Evolutionary conservation across 2,113 vertebrate species (phyloP), one percentile per base, ranked within the genome.

Genomic region (Callorhinus ursinus): DNA sequence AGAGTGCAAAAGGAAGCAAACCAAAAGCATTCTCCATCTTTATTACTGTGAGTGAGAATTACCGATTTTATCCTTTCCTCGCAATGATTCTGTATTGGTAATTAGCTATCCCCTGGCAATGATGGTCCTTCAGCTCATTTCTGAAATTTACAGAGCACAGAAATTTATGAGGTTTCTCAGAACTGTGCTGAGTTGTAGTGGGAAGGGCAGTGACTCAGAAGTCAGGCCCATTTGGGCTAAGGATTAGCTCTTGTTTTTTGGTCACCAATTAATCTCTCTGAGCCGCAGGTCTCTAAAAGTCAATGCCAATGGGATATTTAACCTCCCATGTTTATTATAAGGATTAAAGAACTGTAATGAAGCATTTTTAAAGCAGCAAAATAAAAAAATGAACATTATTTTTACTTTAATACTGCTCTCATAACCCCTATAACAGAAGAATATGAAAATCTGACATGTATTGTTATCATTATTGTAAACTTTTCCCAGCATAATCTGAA

Each of bases 1-100:
- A 82, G 91, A 92, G 28, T 51, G 14, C 46, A 93, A 90, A 85
- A 82, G 86, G 76, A 95, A 88, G 84, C 26, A 93, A 90, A 81
- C 5, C 36, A 69, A 77, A 83, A 87, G 15, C 36, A 26, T 61
- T 91, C 65, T 86, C 42, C 5, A 33, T 65, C 49, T 93, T 93
- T 85, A 79, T 80, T 11, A 71, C 16, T 42, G 4, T 67, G 51
- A 79, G 28, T 51, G 18, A 72, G 65, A 92, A 85, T 87, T 84
- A 71, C 16, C 4, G 8, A 86, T 51, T 74, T 7, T 84, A 46
- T n/a, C 53, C 15, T 92, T 57, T 69, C 11, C 31, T 76, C 42
- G 4, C 39, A 61, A 2, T 67, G 81, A 80, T n/a, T 81, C 16
- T 81, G 33, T 12, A 42, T 63, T 80, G 31, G 19, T 36, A 90